These are phyloP conservation scores for Euschistus heros DNA, from an alignment of 1,140 invertebrate species.

Conservation along the genomic window DNA sequence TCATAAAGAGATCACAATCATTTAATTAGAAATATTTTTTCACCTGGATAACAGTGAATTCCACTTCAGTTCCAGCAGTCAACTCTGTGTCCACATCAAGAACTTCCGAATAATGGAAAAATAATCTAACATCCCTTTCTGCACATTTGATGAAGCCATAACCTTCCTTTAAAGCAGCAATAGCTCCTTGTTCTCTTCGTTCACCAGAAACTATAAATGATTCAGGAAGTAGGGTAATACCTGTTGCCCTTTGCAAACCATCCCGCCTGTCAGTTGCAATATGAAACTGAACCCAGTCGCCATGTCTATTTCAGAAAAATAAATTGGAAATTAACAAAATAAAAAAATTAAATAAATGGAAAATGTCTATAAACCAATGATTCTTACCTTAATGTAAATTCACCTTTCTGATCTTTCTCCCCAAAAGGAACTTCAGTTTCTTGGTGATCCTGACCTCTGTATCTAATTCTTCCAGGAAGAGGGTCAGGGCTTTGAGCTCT, in stretches of 20 bases:
- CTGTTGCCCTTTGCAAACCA: slow-evolving; percentile 84
- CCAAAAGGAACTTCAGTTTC: slow-evolving; percentile 86
- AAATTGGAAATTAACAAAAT: neutral
- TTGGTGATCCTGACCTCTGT: slow-evolving; percentile 71
- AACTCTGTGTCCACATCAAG: slow-evolving; percentile 54
- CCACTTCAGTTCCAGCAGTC: slow-evolving; percentile 77
- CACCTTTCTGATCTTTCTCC: slow-evolving; percentile 88
- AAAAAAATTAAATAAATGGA: neutral
- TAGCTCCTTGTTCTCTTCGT: slow-evolving; percentile 78
- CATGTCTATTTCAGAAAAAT: slow-evolving; percentile 45
- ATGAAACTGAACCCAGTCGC: slow-evolving; percentile 91
- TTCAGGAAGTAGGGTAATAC: slow-evolving; percentile 81
- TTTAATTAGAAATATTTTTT: neutral
- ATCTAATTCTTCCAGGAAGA: slow-evolving; percentile 72
- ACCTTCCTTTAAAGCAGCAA: slow-evolving; percentile 75
- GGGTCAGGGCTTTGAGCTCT: slow-evolving; percentile 63
- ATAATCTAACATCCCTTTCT: slow-evolving; percentile 72
- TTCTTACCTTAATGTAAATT: slow-evolving; percentile 69
- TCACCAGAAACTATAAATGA: slow-evolving; percentile 86
- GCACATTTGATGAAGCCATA: slow-evolving; percentile 81
- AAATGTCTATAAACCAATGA: slow-evolving; percentile 1
- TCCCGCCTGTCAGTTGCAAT: slow-evolving; percentile 90
- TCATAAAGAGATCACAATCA: no score
- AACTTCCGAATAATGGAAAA: slow-evolving; percentile 83
- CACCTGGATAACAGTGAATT: slow-evolving; percentile 82